Base-by-base conservation (phyloP, 2,113 vertebrate genomes). In the Sprattus sprattus region DNA sequence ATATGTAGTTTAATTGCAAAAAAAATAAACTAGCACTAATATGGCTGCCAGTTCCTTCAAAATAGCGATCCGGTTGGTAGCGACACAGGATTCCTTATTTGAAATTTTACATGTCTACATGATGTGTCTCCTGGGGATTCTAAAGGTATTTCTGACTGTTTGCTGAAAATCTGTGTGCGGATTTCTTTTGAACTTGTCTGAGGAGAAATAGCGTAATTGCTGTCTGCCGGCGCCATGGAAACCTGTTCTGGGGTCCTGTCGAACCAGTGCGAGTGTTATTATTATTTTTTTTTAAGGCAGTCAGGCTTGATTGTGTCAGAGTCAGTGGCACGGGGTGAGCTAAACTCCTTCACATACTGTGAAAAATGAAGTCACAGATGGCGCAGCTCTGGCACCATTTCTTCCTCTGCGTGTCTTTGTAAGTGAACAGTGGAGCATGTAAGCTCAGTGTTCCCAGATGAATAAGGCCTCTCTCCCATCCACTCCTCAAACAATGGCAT, bases 131-230 rank as follows among this genome's bases (percentile, higher is more conserved):
- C 64, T 32, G 25, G 64, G 25, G 5, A 39, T 78, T 11, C 25
- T 71, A 71, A 32, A 78, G 71, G 71, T 28, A 78, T 39, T 78
- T 64, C 10, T 78, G 11, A 71, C 25, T 13, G 25, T 39, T 39
- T 45, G 22, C 71, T 22, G 75, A 80, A 47, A 54, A 85, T 60
- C 45, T 82, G 32, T 87, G 28, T 82, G 60, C 84, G 85, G 82
- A 81, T 49, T 39, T 84, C 80, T 78, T n/a, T 64, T 44, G n/a
- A 91, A 92, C 91, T 90, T 90, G 91, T 91, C 92, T 91, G 93
- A 39, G n/a, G 45, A 84, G 82, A 83, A 85, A 47, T 85, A 91
- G 88, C 91, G 90, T 90, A 90, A 85, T 86, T 91, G 89, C 88
- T 91, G 89, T 85, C 71, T 80, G 86, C 91, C 86, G 90, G 67